A percentile compares a stretch with the other conserved stretches of the same genome.
These are phyloP conservation scores for Echeneis naucrates DNA, from an alignment of 2,797 vertebrate species.

Conservation along the genomic window DNA sequence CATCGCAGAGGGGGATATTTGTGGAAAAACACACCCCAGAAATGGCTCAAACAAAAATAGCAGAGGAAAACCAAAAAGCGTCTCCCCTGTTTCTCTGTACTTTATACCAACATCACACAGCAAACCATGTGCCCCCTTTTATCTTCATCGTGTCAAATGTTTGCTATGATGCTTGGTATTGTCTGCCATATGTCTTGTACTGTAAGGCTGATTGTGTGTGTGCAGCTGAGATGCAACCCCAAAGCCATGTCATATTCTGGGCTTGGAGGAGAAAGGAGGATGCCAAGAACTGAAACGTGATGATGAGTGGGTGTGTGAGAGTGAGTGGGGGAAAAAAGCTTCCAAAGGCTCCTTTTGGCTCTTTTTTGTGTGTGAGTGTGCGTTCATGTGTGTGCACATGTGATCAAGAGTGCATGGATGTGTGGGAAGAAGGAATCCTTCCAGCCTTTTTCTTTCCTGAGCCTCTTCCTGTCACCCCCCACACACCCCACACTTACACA, in stretches of 20 bases:
- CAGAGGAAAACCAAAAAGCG: background rate
- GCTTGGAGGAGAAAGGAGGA: slow-evolving; percentile 63
- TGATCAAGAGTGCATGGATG: slow-evolving; percentile 73
- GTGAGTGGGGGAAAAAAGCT: slow-evolving; percentile 53
- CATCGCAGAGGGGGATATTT: slow-evolving; percentile 62
- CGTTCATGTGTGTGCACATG: slow-evolving; percentile 68
- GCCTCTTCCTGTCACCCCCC: slow-evolving; percentile 68
- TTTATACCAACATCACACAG: slow-evolving; percentile 37
- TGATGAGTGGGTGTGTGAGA: slow-evolving; percentile 75
- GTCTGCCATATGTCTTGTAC: slow-evolving; percentile 65
- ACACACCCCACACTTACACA: background rate
- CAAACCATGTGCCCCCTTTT: slow-evolving; percentile 44
- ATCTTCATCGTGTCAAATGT: slow-evolving; percentile 46
- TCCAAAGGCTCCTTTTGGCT: slow-evolving; percentile 56
- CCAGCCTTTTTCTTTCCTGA: slow-evolving; percentile 74
- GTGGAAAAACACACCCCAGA: slow-evolving; percentile 64
- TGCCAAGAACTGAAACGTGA: slow-evolving; percentile 76
- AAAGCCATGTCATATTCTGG: slow-evolving; percentile 79
- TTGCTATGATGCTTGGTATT: slow-evolving; percentile 59
- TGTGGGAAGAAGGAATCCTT: slow-evolving; percentile 78
- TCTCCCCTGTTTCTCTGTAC: background rate
- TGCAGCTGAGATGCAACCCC: slow-evolving; percentile 70
- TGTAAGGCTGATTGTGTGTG: slow-evolving; percentile 60
- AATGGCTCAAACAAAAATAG: slow-evolving; percentile 43
- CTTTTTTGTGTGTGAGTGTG: slow-evolving; percentile 47